Evolutionary conservation across 1,140 invertebrate genomes (phyloP), one percentile per base, ranked within the genome.

Genomic region (Brachionus manjavacas): DNA sequence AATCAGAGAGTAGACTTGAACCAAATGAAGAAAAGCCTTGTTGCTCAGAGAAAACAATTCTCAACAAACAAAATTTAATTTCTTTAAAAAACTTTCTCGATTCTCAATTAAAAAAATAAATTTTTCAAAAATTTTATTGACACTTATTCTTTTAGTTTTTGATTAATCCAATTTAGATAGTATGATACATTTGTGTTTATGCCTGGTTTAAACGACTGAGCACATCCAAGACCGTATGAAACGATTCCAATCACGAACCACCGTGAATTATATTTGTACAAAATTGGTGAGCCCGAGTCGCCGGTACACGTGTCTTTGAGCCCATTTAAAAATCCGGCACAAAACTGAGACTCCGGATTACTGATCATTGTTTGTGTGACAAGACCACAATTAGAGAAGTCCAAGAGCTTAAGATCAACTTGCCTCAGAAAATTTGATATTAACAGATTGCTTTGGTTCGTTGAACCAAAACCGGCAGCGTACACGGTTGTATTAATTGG

Each of bases 151-250:
- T 76, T 64, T 7, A 90, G 87, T 23, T 86, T 88, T 76, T 91
- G 91, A 85, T 92, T 89, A 70, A 97, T 95, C 95, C 95, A 97
- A 4, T 91, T 89, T 2, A 95, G 92, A 87, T 95, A 96, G 87
- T 95, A 95, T 9, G 93, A 92, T 3, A 96, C 92, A 86, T 93
- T 92, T 2, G 94, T 94, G 87, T 97, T 97, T 84, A 97, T 96
- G 3, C 96, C 95, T 86, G 93, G 96, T 88, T 96, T 96, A 60
- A 94, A 94, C 70, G 92, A 93, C 87, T 94, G 93, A 4, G 95
- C 96, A 87, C 96, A 97, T 20, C 95, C 95, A 87, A 97, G 95
- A 0, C 96, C 96, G 86, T 96, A 98, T 87, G 95, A 96, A 0
- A 95, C 97, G 46, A 97, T 95, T 3, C 95, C 95, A 88, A 94